phyloP scores from a whole-genome alignment of 2,888 invertebrate genomes.

The Sinopyrophorus schimmeli region DNA sequence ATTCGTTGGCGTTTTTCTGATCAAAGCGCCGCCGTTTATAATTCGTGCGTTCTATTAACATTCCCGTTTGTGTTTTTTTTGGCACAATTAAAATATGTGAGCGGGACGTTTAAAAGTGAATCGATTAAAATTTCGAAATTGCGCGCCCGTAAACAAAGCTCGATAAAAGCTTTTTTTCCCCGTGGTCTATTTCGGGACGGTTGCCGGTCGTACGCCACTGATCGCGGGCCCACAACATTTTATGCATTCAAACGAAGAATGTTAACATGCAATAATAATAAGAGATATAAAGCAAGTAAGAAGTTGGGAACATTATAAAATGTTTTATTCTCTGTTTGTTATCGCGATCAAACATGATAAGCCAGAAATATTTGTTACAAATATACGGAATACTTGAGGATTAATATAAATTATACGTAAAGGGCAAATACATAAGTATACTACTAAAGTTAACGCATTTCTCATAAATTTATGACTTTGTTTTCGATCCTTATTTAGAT shows the following conservation, averaged over 20 bases:
- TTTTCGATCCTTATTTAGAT: constrained; percentile 33
- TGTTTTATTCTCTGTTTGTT: constrained; percentile 29
- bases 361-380: constrained; percentile 34
- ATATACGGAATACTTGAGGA: constrained; percentile 33
- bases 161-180: too few relatives aligned
- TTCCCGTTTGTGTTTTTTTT: too few relatives aligned
- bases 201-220: too few relatives aligned
- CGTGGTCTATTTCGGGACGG: too few relatives aligned
- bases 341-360: constrained; percentile 34
- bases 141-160: too few relatives aligned
- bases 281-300: constrained; percentile 27
- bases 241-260: constrained; percentile 28
- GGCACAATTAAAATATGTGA: too few relatives aligned
- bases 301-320: constrained; percentile 30
- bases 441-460: constrained; percentile 30
- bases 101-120: too few relatives aligned
- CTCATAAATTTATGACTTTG: constrained; percentile 33
- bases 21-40: too few relatives aligned
- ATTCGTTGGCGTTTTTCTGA: too few relatives aligned
- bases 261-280: constrained; percentile 32
- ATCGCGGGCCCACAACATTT: too few relatives aligned
- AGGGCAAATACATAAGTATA: constrained; percentile 33
- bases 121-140: too few relatives aligned
- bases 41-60: too few relatives aligned
- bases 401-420: constrained; percentile 35